phyloP scores from a whole-genome alignment of 2,888 invertebrate genomes.

The Linyphia triangularis region DNA sequence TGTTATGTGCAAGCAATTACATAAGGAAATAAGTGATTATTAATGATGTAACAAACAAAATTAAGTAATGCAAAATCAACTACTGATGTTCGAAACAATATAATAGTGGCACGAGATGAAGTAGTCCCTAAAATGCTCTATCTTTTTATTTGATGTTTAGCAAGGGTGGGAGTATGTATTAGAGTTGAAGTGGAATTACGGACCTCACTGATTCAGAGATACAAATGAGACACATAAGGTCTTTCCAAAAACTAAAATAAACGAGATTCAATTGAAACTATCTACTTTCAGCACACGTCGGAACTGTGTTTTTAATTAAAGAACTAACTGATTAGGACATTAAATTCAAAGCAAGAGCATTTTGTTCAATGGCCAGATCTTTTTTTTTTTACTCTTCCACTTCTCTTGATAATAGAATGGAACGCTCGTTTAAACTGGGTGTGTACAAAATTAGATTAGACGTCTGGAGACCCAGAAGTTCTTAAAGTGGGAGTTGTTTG shows the following conservation, averaged over 20 bases:
- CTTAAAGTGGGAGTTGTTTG: neutral
- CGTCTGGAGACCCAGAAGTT: neutral
- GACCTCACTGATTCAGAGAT: too few relatives aligned
- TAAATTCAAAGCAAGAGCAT: constrained; percentile 53
- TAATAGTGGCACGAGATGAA: too few relatives aligned
- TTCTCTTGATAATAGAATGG: neutral
- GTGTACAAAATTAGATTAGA: constrained; percentile 43
- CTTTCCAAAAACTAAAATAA: constrained; percentile 37
- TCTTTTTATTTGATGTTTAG: too few relatives aligned
- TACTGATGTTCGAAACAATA: too few relatives aligned
- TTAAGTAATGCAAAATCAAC: too few relatives aligned
- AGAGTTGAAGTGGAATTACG: too few relatives aligned
- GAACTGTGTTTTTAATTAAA: constrained; percentile 63
- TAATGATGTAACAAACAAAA: too few relatives aligned
- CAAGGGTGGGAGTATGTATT: too few relatives aligned
- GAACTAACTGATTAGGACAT: constrained; percentile 65
- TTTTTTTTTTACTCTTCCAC: neutral
- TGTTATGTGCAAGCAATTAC: too few relatives aligned
- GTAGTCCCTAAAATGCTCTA: too few relatives aligned
- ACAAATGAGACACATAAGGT: too few relatives aligned
- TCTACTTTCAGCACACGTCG: constrained; percentile 51
- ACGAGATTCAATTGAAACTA: constrained; percentile 55
- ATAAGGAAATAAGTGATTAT: too few relatives aligned
- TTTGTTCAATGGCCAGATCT: constrained; percentile 16
- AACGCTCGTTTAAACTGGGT: constrained; percentile 1